Evolutionary conservation across 1,140 invertebrate genomes (phyloP).

Genomic region (Metopolophium dirhodum): DNA sequence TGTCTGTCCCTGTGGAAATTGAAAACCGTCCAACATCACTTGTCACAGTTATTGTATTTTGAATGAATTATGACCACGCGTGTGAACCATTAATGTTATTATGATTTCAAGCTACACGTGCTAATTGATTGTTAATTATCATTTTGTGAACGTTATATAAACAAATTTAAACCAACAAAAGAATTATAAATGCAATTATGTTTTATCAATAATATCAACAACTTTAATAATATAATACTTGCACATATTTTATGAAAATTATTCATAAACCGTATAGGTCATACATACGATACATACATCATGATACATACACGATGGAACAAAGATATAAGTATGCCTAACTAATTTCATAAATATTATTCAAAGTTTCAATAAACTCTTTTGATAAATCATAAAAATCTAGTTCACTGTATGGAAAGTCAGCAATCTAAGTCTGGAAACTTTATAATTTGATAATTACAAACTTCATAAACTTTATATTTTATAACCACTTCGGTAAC

Average conservation of each 20-base stretch:
- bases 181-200: neutral
- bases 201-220: neutral
- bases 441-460: neutral
- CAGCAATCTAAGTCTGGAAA: neutral
- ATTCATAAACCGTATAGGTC: neutral
- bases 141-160: neutral
- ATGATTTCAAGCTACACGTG: neutral
- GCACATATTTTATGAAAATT: neutral
- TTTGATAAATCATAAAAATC: neutral
- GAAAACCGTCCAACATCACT: conserved; percentile 11
- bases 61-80: neutral
- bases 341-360: neutral
- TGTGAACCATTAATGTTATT: conserved; percentile 15
- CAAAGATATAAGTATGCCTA: neutral
- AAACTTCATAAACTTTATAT: conserved; percentile 2
- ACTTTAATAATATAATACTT: neutral
- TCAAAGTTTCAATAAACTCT: neutral
- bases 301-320: neutral
- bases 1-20: neutral
- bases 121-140: conserved; percentile 3
- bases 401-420: neutral
- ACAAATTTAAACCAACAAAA: neutral
- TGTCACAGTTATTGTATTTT: conserved; percentile 20
- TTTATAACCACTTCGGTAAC: neutral
- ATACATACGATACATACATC: neutral